Percentiles rank a stretch among this genome's conserved stretches.
These are phyloP conservation scores for Zaprionus davidi DNA, from an alignment of 1,140 invertebrate genomes.

Conservation along the genomic window DNA sequence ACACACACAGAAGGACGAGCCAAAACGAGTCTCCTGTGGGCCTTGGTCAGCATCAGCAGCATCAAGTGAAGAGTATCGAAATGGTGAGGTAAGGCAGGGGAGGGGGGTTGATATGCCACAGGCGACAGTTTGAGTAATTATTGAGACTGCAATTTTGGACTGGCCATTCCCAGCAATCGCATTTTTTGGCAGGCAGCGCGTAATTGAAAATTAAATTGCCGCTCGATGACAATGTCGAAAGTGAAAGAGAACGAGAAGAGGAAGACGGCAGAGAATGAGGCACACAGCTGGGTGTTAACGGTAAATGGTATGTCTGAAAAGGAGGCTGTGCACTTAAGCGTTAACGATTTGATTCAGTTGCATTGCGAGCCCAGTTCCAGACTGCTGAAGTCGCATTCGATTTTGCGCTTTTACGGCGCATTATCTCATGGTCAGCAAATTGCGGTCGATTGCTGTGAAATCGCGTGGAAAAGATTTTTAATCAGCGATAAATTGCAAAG, in stretches of 20 bases:
- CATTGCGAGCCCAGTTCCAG: constrained; percentile 4
- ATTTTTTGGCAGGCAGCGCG: constrained; percentile 66
- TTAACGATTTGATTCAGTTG: constrained; percentile 67
- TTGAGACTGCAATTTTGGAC: constrained; percentile 69
- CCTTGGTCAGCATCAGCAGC: constrained; percentile 36
- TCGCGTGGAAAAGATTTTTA: constrained; percentile 17
- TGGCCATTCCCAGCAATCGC: constrained; percentile 45
- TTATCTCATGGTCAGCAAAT: constrained; percentile 28
- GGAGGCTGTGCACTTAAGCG: constrained; percentile 52
- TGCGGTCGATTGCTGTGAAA: constrained; percentile 20
- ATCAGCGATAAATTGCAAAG: constrained; percentile 23
- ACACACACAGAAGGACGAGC: constrained; percentile 25
- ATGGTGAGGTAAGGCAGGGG: background rate
- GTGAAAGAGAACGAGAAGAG: background rate
- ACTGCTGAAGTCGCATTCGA: background rate
- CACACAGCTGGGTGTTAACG: background rate
- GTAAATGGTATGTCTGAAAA: constrained; percentile 30
- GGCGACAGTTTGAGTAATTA: constrained; percentile 82
- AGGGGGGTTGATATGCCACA: constrained; percentile 40
- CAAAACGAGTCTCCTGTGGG: constrained; percentile 49
- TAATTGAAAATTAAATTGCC: constrained; percentile 81
- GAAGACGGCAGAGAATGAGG: background rate
- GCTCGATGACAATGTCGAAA: constrained; percentile 38
- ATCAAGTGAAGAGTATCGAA: constrained; percentile 2
- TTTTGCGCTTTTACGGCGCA: background rate